These are phyloP conservation scores for Cephalotes varians DNA, from an alignment of 2,888 invertebrate genomes.

Conservation along the genomic window DNA sequence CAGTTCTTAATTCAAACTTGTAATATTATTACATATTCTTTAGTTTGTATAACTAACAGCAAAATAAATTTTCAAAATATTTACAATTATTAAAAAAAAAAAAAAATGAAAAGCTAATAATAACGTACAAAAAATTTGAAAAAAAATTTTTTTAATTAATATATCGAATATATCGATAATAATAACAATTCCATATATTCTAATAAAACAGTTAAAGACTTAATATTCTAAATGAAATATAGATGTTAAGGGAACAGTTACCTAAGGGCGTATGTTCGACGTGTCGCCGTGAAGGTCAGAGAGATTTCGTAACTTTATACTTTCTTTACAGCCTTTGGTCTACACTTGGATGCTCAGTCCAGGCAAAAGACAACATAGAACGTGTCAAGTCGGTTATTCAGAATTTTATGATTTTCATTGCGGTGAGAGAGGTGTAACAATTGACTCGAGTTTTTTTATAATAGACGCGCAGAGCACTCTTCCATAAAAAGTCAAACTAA, in stretches of 20 bases:
- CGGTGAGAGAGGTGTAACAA: slow-evolving; percentile 64
- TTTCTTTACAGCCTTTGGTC: slow-evolving; percentile 5
- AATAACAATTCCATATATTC: background rate
- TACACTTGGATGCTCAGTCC: background rate
- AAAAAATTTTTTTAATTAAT: background rate
- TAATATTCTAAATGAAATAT: slow-evolving; percentile 22
- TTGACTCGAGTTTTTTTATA: slow-evolving; percentile 71
- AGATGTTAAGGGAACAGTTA: slow-evolving; percentile 1
- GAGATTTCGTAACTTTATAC: slow-evolving; percentile 1
- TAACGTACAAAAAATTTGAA: background rate
- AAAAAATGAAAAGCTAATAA: background rate
- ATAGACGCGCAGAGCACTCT: slow-evolving; percentile 45
- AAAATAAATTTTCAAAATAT: background rate
- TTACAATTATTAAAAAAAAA: background rate
- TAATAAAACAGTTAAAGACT: background rate
- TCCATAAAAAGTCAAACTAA: slow-evolving; percentile 57
- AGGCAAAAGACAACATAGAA: background rate
- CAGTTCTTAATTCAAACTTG: background rate
- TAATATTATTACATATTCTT: background rate
- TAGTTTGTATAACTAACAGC: background rate
- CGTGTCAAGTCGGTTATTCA: background rate
- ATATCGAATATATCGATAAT: background rate
- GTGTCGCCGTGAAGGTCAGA: background rate
- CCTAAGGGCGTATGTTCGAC: background rate
- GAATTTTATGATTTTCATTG: slow-evolving; percentile 62